A percentile compares a stretch with the other conserved stretches of the same genome.
Evolutionary conservation across 2,113 vertebrate genomes (phyloP).

Genomic region (Diglossa brunneiventris): DNA sequence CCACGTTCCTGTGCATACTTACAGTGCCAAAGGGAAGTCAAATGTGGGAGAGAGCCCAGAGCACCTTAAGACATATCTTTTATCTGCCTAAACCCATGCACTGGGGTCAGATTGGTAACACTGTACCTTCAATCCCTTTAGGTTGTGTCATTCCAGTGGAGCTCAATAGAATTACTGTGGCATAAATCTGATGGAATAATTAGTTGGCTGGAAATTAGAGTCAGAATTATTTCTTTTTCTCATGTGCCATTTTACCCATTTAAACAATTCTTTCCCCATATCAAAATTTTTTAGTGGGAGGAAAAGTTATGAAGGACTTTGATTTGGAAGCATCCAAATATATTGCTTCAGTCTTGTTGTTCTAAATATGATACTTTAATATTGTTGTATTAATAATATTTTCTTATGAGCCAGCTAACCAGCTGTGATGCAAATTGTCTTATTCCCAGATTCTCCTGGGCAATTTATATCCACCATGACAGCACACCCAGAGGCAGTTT

Average conservation of each 20-base stretch:
- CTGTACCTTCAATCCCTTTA: neutral
- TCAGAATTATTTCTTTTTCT: neutral
- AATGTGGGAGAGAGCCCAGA: neutral
- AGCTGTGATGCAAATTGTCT: slow-evolving; percentile 10
- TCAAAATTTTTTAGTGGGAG: neutral
- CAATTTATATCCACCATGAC: neutral
- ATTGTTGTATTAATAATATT: neutral
- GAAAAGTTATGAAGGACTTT: neutral
- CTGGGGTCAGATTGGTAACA: neutral
- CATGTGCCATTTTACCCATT: neutral
- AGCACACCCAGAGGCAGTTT: neutral
- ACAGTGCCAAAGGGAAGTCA: neutral
- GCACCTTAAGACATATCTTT: neutral
- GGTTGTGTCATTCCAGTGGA: neutral
- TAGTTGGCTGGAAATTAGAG: neutral
- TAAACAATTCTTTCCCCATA: neutral
- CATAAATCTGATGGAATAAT: neutral
- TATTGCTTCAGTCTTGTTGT: neutral
- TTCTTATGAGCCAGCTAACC: neutral
- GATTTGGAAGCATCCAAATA: neutral
- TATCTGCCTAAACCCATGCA: neutral
- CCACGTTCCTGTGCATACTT: neutral
- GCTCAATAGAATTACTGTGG: neutral
- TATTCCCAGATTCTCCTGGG: neutral
- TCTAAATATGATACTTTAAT: neutral